Conservation (phyloP, 2,797 vertebrate genomes). For the Kryptolebias ocellatus region DNA sequence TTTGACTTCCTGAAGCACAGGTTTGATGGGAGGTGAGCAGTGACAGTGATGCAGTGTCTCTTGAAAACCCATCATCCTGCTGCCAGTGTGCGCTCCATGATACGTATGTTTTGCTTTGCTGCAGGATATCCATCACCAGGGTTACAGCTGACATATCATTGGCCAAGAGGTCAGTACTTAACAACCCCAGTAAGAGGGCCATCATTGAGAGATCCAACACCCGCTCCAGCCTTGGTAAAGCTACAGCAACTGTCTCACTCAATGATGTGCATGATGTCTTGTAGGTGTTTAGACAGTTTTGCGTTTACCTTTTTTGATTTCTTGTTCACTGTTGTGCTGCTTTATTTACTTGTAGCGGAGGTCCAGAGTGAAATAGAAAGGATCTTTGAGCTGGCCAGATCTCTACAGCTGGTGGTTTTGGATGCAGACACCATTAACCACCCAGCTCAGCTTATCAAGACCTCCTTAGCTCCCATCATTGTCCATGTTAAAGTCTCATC, state of each 20-base stretch:
- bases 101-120: conserved; percentile 37
- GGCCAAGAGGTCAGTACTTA: conserved; percentile 98
- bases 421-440: conserved; percentile 99
- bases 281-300: conserved; percentile 3
- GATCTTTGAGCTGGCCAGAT: conserved; percentile 96
- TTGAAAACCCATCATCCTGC: not conserved
- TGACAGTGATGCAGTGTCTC: rapidly evolving
- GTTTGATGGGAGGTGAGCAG: conserved; percentile 98
- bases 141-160: conserved; percentile 99
- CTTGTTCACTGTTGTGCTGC: conserved; percentile 4
- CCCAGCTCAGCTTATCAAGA: conserved; percentile 96
- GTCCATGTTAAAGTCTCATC: conserved; percentile 98
- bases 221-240: conserved; percentile 95
- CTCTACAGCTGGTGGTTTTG: conserved; percentile 95
- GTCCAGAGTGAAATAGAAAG: conserved; percentile 98
- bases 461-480: conserved; percentile 96
- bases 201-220: conserved; percentile 99
- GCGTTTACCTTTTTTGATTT: not conserved
- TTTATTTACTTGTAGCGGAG: conserved; percentile 84
- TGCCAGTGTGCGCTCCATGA: not conserved
- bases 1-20: conserved; percentile 99
- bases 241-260: conserved; percentile 59
- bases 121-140: conserved; percentile 97
- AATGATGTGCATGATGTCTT: conserved; percentile 66
- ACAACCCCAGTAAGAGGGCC: conserved; percentile 98